Percentiles rank a stretch among this genome's conserved stretches.
phyloP scores from a whole-genome alignment of 2,888 invertebrate species.

The Folsomia manolachei region DNA sequence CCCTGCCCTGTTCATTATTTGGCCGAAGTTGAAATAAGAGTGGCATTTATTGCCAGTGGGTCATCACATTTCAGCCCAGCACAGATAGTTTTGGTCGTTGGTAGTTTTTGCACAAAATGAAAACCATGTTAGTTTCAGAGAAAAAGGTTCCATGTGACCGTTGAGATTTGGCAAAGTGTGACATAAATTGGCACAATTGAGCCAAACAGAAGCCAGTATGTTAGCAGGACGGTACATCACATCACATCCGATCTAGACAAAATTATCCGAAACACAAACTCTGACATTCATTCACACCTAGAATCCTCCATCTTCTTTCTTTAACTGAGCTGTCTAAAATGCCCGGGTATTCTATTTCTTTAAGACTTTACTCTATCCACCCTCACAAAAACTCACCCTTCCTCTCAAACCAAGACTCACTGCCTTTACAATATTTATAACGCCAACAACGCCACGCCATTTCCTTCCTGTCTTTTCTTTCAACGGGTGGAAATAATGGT shows the following conservation, averaged over 20 bases:
- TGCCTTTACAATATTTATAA: neutral
- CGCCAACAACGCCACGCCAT: neutral
- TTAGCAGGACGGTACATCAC: neutral
- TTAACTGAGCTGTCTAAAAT: neutral
- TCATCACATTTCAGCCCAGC: neutral
- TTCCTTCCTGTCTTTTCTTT: neutral
- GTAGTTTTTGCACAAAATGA: neutral
- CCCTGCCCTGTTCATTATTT: neutral
- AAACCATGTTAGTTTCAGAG: too few species aligned
- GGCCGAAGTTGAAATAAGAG: neutral
- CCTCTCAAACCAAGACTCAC: neutral
- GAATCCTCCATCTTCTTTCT: neutral
- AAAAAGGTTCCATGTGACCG: conserved; percentile 7
- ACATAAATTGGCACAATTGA: conserved; percentile 5
- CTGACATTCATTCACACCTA: neutral
- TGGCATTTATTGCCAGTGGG: neutral
- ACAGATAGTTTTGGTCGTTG: neutral
- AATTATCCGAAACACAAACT: too few species aligned
- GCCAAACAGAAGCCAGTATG: neutral
- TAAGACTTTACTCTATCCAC: neutral
- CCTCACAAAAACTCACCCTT: neutral
- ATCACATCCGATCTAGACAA: neutral
- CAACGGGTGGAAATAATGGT: neutral
- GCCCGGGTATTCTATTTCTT: neutral
- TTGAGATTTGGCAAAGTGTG: neutral